These are phyloP conservation scores for Montipora foliosa DNA, from an alignment of 64 coral and sea anemone species.

Conservation along the genomic window DNA sequence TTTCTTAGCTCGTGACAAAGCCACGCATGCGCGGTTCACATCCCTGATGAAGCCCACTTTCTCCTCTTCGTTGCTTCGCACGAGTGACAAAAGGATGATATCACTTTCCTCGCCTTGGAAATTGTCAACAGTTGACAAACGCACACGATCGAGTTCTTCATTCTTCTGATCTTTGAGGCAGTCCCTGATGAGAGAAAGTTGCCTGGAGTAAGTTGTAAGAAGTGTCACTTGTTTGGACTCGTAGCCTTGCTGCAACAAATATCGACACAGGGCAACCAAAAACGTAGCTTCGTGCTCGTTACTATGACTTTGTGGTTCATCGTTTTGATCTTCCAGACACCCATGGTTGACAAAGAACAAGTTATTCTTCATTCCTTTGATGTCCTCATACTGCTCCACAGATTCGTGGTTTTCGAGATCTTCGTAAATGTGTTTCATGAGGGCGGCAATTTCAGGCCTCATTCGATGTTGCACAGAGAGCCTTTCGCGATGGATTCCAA, in stretches of 20 bases:
- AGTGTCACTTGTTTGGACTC: constrained; percentile 64
- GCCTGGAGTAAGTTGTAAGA: constrained; percentile 88
- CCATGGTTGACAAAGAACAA: constrained; percentile 87
- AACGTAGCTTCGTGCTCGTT: constrained; percentile 89
- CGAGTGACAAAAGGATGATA: constrained; percentile 85
- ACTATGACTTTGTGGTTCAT: constrained; percentile 70
- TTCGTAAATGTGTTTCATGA: constrained; percentile 86
- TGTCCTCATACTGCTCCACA: constrained; percentile 74
- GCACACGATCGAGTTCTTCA: constrained; percentile 36
- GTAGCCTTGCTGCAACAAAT: constrained; percentile 90
- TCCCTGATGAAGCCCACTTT: constrained; percentile 84
- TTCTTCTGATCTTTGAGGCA: constrained; percentile 4
- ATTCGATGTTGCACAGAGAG: constrained; percentile 94
- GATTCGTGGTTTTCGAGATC: constrained; percentile 68
- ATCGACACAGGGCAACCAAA: constrained; percentile 73
- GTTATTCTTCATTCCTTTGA: constrained; percentile 82
- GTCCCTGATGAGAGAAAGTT: constrained; percentile 81
- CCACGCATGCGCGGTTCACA: constrained; percentile 79
- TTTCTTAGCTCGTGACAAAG: constrained; percentile 79
- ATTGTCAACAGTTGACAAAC: constrained; percentile 88
- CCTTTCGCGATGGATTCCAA: constrained; percentile 63
- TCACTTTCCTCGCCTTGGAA: constrained; percentile 93
- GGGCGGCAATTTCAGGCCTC: constrained; percentile 83
- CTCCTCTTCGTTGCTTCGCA: constrained; percentile 72
- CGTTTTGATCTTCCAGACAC: constrained; percentile 53